Base-by-base conservation (phyloP, 53 echinoderm and acorn worm species). In the Actinopyga echinites region DNA sequence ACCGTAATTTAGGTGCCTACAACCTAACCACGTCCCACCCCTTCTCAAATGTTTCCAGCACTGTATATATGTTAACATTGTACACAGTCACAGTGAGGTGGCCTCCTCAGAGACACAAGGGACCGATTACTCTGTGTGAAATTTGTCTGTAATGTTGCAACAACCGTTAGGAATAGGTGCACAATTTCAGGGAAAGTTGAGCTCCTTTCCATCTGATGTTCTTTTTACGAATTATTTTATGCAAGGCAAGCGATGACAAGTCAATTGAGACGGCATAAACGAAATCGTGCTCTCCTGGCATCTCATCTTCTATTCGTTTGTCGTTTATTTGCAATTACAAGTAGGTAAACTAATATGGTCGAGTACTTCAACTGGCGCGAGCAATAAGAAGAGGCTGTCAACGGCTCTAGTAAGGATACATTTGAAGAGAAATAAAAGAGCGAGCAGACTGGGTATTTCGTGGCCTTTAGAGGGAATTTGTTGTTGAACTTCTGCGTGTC, bases 261-360 rank as follows among this genome's bases (percentile, higher is more conserved):
- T 63, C 63, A 63, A 63, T 30, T 25, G 29, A 30, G 28, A 63
- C 29, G 28, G 24, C 38, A 38, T 38, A 32, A 68, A 68, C 30
- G 68, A 35, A 32, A 36, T 31, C n/a, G 33, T 68, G 38, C 17
- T 17, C 17, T 49, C 49, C 49, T 49, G 38, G 20, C 38, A 68
- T 34, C 68, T 38, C 68, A 38, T 68, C 68, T 38, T 38, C 35
- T 34, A 68, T 68, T 68, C 38, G 22, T 22, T 22, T 30, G 40
- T n/a, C 31, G 30, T 68, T 68, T 68, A 68, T 68, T 68, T 68
- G 68, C 68, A 68, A 68, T 68, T 68, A 68, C 34, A 68, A 68
- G 68, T 68, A 68, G 68, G 68, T 68, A 68, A 68, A 38, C 68
- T 38, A 68, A 68, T 68, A 68, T 35, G 8, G 32, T n/a, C 31